Conservation (phyloP, 2,113 vertebrate species). For the Gymnocephalus cernua region DNA sequence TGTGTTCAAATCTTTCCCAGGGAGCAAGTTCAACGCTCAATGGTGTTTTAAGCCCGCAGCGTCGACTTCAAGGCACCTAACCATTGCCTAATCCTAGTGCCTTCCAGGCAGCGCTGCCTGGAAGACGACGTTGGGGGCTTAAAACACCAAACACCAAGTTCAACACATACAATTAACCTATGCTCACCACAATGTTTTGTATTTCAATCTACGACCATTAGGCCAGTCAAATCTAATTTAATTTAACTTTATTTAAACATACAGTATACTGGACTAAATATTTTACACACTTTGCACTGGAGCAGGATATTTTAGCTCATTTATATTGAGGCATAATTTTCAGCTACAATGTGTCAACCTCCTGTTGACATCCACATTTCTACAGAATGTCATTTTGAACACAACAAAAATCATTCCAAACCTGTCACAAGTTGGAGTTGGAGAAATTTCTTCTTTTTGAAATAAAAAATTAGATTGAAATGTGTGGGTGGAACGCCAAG, state of each 20-base stretch:
- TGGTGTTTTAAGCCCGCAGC: too few species aligned
- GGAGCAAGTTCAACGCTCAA: too few species aligned
- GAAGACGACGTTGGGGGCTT: too few species aligned
- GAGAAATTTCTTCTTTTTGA: neutral
- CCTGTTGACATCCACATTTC: slow-evolving; percentile 13
- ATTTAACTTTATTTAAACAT: too few species aligned
- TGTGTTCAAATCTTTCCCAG: neutral
- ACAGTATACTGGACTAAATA: neutral
- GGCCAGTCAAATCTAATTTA: neutral
- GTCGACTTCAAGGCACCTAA: too few species aligned
- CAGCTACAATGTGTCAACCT: neutral
- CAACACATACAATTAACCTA: too few species aligned
- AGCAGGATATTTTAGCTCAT: neutral
- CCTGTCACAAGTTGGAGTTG: neutral
- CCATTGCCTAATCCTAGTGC: too few species aligned
- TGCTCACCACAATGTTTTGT: too few species aligned
- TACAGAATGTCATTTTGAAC: slow-evolving; percentile 3
- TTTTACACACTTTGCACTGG: neutral
- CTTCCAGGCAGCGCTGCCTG: too few species aligned
- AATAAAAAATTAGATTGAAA: neutral
- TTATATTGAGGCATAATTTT: neutral
- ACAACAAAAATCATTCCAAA: slow-evolving; percentile 3
- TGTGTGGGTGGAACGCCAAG: neutral
- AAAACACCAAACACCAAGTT: too few species aligned
- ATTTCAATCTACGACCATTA: neutral